Percentiles rank a stretch among this genome's conserved stretches.
Evolutionary conservation across 2,888 invertebrate genomes (phyloP).

Genomic region (Polymixis lichenea): DNA sequence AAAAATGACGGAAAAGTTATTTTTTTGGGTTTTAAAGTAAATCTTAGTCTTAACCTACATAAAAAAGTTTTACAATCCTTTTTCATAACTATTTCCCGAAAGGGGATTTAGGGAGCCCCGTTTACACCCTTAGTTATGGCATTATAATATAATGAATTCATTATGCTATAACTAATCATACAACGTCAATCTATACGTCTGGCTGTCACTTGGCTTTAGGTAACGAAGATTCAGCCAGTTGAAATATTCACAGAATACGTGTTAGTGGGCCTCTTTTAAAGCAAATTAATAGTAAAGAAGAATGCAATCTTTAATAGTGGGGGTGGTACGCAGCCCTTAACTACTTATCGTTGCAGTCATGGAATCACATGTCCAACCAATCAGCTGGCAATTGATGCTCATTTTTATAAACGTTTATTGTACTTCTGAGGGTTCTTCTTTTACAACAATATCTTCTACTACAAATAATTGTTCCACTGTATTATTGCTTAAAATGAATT

Average conservation of each 20-base stretch:
- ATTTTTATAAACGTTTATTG: not conserved
- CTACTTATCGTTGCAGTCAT: not conserved
- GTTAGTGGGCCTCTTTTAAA: not conserved
- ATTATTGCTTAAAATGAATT: slow-evolving; percentile 37
- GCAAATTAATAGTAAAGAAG: too few species aligned
- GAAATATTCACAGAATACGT: not conserved
- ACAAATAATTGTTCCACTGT: slow-evolving; percentile 30
- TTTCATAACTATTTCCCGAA: too few species aligned
- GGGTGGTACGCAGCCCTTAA: not conserved
- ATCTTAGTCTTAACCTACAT: too few species aligned
- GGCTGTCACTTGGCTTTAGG: not conserved
- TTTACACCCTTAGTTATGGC: too few species aligned
- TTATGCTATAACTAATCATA: not conserved
- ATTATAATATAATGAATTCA: too few species aligned
- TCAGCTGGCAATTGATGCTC: not conserved
- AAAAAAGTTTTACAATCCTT: too few species aligned
- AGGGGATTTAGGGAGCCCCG: too few species aligned
- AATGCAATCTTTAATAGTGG: not conserved
- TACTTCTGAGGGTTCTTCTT: slow-evolving; percentile 20
- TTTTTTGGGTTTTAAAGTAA: too few species aligned
- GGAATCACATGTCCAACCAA: not conserved
- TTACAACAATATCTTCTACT: slow-evolving; percentile 24
- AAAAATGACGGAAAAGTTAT: too few species aligned
- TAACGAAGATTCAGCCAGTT: not conserved
- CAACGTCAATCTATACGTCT: not conserved